Percentiles rank a stretch among this genome's conserved stretches.
Evolutionary conservation across 2,113 vertebrate species (phyloP).

Genomic region (Lota lota): DNA sequence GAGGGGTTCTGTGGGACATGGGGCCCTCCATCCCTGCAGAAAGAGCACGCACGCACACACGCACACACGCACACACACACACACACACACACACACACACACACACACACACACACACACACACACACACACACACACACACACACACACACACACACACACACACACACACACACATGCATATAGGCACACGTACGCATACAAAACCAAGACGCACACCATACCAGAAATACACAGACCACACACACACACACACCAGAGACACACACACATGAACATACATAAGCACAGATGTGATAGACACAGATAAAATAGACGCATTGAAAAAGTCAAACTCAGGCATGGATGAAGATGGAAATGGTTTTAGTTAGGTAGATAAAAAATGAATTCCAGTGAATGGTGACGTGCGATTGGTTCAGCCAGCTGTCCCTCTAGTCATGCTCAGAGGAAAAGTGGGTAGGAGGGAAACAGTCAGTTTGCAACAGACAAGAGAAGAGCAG

Average conservation of each 20-base stretch:
- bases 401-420: too few relatives aligned
- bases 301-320: conserved; percentile 3
- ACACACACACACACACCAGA: conserved; percentile 1
- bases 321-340: background rate
- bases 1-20: conserved; percentile 86
- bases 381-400: conserved; percentile 14
- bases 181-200: conserved; percentile 17
- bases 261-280: background rate
- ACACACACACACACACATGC: conserved; percentile 45
- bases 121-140: conserved; percentile 48
- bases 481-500: conserved; percentile 42
- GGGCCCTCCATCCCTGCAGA: conserved; percentile 88
- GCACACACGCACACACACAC: conserved; percentile 54
- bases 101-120: conserved; percentile 2
- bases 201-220: background rate
- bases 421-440: too few relatives aligned
- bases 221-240: background rate
- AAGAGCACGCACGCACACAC: conserved; percentile 52
- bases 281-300: background rate
- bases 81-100: conserved; percentile 22
- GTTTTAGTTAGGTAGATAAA: conserved; percentile 48
- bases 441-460: background rate
- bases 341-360: conserved; percentile 63
- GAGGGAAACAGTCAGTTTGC: background rate
- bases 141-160: conserved; percentile 59